Evolutionary conservation across 2,888 invertebrate genomes (phyloP), one percentile per base, ranked within the genome.

Genomic region (Griposia aprilina): DNA sequence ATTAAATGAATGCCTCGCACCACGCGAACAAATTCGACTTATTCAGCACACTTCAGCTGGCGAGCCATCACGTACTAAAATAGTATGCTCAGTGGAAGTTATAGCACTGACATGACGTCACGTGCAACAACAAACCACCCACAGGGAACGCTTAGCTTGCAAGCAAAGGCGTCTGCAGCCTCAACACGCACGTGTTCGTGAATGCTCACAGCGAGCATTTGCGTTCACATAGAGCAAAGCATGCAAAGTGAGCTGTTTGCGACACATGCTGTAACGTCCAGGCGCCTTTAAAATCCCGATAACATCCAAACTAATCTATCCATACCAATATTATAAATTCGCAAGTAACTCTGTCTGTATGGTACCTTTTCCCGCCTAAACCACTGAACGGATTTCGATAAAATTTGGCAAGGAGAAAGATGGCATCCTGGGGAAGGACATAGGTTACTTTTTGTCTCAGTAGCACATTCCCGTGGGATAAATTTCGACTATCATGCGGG

Each of bases 61-160:
- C 45, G 15, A 83, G 30, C 50, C n/a, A 30, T 59, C 71, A 81
- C 83, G 60, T 77, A 59, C 15, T 13, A 63, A 71, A 68, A 69
- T 63, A 65, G 66, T 55, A 36, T 59, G 60, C 36, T 68, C 55
- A 77, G n/a, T 62, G 6, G 62, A 76, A 41, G 62, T 67, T 65
- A 68, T 63, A 62, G 48, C 41, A 30, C 57, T 82, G 26, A 52
- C 50, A 67, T 30, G 74, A n/a, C 62, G 65, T 74, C 78, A 86
- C 74, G 69, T 74, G 50, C 72, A 48, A 48, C 55, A 60, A 62
- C 62, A 71, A 83, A 62, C 60, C 30, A 77, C 41, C 82, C 78
- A n/a, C 45, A 60, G 52, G 41, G 69, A 57, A 59, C 26, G 45
- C 50, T 79, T 20, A 15, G 78, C 45, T 78, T 36, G 26, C 52